These are phyloP conservation scores for Acanthurus leucopareius DNA, from an alignment of 2,797 vertebrate species.

Conservation along the genomic window DNA sequence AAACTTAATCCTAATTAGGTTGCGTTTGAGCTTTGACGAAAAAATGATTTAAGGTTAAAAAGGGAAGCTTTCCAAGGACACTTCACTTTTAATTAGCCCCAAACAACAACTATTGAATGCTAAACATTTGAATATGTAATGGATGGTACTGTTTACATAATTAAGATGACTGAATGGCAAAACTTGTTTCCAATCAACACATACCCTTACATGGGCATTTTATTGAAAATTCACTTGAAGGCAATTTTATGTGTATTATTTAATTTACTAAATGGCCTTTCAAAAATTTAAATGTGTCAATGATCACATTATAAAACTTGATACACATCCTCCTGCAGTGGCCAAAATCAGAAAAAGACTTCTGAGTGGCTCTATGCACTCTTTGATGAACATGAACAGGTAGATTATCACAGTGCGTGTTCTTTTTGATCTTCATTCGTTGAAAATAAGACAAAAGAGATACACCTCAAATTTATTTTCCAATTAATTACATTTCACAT, in stretches of 20 bases:
- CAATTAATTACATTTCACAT: not conserved
- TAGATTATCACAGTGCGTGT: not conserved
- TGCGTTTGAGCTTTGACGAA: not conserved
- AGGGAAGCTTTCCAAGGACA: not conserved
- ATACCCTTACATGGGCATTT: not conserved
- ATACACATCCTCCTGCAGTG: slow-evolving; percentile 5
- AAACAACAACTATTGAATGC: not conserved
- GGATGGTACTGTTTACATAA: not conserved
- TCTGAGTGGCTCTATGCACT: not conserved
- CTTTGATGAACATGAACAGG: slow-evolving; percentile 1
- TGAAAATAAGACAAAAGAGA: not conserved
- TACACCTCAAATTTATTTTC: not conserved
- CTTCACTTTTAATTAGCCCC: not conserved
- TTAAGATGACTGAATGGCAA: not conserved
- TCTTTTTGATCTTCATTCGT: not conserved
- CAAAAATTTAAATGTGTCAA: not conserved
- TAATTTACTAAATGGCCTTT: not conserved
- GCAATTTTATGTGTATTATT: not conserved
- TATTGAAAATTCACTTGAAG: not conserved
- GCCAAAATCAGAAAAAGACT: not conserved
- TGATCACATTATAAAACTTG: slow-evolving; percentile 10
- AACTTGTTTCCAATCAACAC: not conserved
- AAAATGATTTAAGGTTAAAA: not conserved
- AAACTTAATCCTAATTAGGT: not conserved
- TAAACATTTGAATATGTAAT: not conserved